phyloP scores from a whole-genome alignment of 2,797 vertebrate species.

The Chiloscyllium punctatum region DNA sequence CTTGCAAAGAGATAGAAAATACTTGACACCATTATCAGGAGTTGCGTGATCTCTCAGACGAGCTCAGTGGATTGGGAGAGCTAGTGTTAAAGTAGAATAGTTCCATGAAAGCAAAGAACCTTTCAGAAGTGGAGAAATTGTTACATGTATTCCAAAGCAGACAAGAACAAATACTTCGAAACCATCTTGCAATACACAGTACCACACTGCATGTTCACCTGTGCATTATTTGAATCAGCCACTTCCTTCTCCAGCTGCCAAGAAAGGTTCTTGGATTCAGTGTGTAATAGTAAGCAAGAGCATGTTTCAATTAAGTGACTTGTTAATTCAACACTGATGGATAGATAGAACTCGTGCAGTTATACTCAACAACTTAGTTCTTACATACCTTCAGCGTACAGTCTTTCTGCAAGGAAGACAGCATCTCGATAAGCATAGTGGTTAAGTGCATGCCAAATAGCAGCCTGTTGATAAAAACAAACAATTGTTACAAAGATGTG shows the following conservation, averaged over 20 bases:
- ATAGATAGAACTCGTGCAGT: background rate
- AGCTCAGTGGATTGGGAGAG: too few relatives aligned
- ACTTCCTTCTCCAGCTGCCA: background rate
- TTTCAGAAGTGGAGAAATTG: background rate
- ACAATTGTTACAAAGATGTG: constrained; percentile 1
- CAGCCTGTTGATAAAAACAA: constrained; percentile 68
- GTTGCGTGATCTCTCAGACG: background rate
- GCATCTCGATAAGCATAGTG: constrained; percentile 95
- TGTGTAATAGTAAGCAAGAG: too few relatives aligned
- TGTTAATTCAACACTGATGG: background rate
- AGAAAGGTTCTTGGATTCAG: too few relatives aligned
- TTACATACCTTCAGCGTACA: constrained; percentile 88
- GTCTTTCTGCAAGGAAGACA: constrained; percentile 90
- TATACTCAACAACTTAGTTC: background rate
- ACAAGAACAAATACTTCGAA: background rate
- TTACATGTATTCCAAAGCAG: background rate
- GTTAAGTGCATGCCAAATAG: constrained; percentile 98
- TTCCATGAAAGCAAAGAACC: too few relatives aligned
- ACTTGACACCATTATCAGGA: background rate
- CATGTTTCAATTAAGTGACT: background rate
- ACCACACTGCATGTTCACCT: background rate
- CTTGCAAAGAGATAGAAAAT: background rate
- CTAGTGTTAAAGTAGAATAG: too few relatives aligned
- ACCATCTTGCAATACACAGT: background rate
- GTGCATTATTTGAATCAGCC: background rate